Evolutionary conservation across 2,888 invertebrate genomes (phyloP), one percentile per base, ranked within the genome.

Genomic region (Hypercompe scribonia): DNA sequence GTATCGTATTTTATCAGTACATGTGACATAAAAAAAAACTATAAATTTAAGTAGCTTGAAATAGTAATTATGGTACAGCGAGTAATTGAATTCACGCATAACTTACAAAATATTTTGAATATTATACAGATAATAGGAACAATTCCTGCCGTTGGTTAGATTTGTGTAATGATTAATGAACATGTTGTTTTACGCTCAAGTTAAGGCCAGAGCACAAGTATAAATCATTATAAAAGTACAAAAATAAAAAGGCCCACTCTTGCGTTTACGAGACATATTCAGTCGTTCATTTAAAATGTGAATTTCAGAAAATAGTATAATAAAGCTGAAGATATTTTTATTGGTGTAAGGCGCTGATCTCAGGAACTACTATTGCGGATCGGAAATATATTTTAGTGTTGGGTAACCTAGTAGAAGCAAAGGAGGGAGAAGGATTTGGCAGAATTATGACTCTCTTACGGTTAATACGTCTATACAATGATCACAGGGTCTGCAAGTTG

Each of bases 21-120:
- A 54, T n/a, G 11, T 54, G n/a, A 54, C 54, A 11, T 54, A 54
- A 54, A 54, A n/a, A n/a, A n/a, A 54, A 54, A 54, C 54, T n/a
- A 54, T 54, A 54, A 54, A 54, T n/a, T 2, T 3, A n/a, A 54
- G 11, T 54, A 54, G 54, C 24, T n/a, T 50, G n/a, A 50, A 8
- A n/a, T n/a, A n/a, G 1, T 54, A 54, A 10, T 11, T n/a, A n/a
- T n/a, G 8, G 54, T n/a, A 54, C 24, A 54, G n/a, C n/a, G n/a
- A n/a, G n/a, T n/a, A 54, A 54, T n/a, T 54, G n/a, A 54, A 54
- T 54, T 54, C 54, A 54, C 54, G 54, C 54, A 10, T 54, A 54
- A 24, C n/a, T 0, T n/a, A 3, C 11, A 0, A 54, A 8, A 50
- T 10, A 15, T n/a, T n/a, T n/a, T 54, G 54, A 8, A 50, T 50